Conservation (phyloP, 2,797 vertebrate genomes). For the Triplophysa yarkandensis region DNA sequence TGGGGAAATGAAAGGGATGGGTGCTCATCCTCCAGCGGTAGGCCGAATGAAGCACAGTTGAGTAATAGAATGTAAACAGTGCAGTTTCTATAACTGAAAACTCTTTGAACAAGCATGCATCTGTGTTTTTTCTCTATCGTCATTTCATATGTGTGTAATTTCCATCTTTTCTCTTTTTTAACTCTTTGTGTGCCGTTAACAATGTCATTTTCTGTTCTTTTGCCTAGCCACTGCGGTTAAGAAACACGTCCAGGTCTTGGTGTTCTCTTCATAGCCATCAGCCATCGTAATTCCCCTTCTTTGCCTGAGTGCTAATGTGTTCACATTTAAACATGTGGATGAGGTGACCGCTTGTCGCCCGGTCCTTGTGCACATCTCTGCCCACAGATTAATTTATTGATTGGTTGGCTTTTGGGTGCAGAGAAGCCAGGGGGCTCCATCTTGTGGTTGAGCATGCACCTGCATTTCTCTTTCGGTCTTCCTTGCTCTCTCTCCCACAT, state of each 20-base stretch:
- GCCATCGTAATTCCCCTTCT: slow-evolving; percentile 42
- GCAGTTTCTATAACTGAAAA: neutral
- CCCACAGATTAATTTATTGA: slow-evolving; percentile 58
- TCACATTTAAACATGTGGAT: slow-evolving; percentile 53
- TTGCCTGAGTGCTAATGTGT: slow-evolving; percentile 49
- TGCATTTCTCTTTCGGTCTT: slow-evolving; percentile 28
- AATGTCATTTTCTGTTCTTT: slow-evolving; percentile 7
- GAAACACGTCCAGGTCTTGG: slow-evolving; percentile 8
- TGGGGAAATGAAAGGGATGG: slow-evolving; percentile 45
- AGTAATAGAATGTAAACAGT: slow-evolving; percentile 28
- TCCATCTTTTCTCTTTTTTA: neutral
- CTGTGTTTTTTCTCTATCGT: neutral
- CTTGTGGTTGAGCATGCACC: slow-evolving; percentile 59
- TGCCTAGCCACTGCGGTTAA: slow-evolving; percentile 33
- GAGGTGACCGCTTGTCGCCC: slow-evolving; percentile 45
- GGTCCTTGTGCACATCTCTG: slow-evolving; percentile 28
- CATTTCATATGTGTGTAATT: neutral
- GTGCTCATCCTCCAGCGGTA: slow-evolving; percentile 20
- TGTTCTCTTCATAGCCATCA: slow-evolving; percentile 32
- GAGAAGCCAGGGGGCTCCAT: slow-evolving; percentile 65
- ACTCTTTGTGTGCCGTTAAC: neutral
- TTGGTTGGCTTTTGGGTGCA: slow-evolving; percentile 51
- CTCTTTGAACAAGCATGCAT: neutral
- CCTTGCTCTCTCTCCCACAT: neutral
- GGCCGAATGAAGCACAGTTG: slow-evolving; percentile 27